Conservation (phyloP, 2,888 invertebrate genomes). For the Leucozona laternaria region DNA sequence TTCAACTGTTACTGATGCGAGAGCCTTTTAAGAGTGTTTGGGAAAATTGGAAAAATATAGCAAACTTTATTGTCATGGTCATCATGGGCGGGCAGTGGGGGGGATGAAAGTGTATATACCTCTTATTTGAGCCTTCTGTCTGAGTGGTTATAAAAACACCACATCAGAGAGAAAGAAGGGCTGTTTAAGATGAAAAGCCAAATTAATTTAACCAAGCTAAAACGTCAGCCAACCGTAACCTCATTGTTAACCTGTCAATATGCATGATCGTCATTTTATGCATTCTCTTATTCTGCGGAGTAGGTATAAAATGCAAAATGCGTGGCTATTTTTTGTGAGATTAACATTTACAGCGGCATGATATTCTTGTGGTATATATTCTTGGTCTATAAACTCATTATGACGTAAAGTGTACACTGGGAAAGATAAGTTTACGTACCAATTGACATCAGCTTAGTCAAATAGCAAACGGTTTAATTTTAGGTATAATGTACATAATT, state of each 20-base stretch:
- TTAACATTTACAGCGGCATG: slow-evolving; percentile 1
- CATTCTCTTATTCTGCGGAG: not conserved
- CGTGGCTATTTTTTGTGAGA: not conserved
- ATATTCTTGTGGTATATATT: slow-evolving; percentile 22
- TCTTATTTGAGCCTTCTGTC: not conserved
- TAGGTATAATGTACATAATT: too few species aligned
- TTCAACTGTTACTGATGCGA: not conserved
- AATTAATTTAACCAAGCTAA: slow-evolving; percentile 4
- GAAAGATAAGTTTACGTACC: not conserved
- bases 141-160: slow-evolving; percentile 1
- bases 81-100: not conserved
- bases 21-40: not conserved
- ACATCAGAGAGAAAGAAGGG: not conserved
- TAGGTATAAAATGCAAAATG: slow-evolving; percentile 27
- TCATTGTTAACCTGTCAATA: slow-evolving; percentile 58
- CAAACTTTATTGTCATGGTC: not conserved
- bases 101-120: not conserved
- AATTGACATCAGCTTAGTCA: not conserved
- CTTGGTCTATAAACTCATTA: slow-evolving; percentile 3
- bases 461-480: too few species aligned
- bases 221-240: slow-evolving; percentile 13
- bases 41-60: slow-evolving; percentile 4
- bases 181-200: not conserved
- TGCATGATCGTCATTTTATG: slow-evolving; percentile 49
- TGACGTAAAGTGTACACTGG: slow-evolving; percentile 4